These are phyloP conservation scores for Drosophila paracracens DNA, from an alignment of 2,888 invertebrate genomes.

Conservation along the genomic window DNA sequence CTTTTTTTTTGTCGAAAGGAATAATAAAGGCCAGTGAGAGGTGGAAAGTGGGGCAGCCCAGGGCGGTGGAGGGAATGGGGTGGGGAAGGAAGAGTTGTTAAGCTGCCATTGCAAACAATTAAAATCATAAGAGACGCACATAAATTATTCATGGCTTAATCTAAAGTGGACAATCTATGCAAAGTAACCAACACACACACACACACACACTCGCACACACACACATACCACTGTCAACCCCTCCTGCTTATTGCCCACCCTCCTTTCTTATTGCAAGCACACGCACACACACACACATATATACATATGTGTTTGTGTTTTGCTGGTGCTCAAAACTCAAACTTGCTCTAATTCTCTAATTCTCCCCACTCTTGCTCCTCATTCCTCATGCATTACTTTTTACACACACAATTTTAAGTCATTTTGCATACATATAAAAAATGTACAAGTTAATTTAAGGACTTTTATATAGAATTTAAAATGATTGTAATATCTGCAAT, in stretches of 20 bases:
- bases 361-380: background rate
- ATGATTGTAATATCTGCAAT: background rate
- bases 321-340: conserved; percentile 24
- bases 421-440: background rate
- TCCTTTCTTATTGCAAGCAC: background rate
- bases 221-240: conserved; percentile 15
- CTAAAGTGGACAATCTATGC: conserved; percentile 85
- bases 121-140: conserved; percentile 85
- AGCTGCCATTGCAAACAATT: conserved; percentile 84
- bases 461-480: background rate
- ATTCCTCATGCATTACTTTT: background rate
- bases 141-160: conserved; percentile 84
- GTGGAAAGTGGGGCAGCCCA: conserved; percentile 1
- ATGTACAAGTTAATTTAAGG: background rate
- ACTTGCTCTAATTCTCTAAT: conserved; percentile 1
- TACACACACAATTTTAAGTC: background rate
- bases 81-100: conserved; percentile 67
- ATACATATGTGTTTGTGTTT: background rate
- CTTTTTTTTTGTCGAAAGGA: conserved; percentile 52
- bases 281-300: background rate
- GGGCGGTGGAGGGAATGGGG: background rate
- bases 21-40: conserved; percentile 58
- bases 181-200: conserved; percentile 65
- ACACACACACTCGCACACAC: conserved; percentile 30
- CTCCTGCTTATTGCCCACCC: conserved; percentile 1